Percentiles rank a stretch among this genome's conserved stretches.
Conservation (phyloP, 2,888 invertebrate genomes). For the Euzetes globulus region DNA sequence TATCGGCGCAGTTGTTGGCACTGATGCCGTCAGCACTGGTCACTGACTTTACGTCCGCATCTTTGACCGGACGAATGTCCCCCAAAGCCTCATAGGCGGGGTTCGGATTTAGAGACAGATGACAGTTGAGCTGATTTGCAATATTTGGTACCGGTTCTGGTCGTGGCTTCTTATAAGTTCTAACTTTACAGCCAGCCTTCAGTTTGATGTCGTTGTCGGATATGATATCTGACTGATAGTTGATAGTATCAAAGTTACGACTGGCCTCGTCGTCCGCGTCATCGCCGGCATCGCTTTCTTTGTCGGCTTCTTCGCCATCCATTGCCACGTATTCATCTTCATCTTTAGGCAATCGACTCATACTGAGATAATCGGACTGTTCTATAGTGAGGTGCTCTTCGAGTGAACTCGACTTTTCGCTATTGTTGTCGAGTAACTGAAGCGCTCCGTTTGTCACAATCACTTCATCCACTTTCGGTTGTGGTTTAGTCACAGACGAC, state of each 20-base stretch:
- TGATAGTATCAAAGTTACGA: conserved; percentile 59
- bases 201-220: conserved; percentile 30
- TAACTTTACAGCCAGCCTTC: conserved; percentile 31
- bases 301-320: conserved; percentile 29
- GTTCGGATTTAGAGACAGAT: conserved; percentile 16
- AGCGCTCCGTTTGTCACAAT: conserved; percentile 32
- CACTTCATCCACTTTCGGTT: conserved; percentile 25
- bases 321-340: conserved; percentile 40
- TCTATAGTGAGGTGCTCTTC: neutral
- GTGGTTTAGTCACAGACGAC: neutral
- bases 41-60: neutral
- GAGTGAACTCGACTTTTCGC: neutral
- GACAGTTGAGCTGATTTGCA: neutral
- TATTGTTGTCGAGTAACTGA: conserved; percentile 14
- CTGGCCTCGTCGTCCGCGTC: conserved; percentile 68
- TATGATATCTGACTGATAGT: conserved; percentile 26
- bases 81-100: conserved; percentile 29
- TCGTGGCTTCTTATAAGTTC: conserved; percentile 34
- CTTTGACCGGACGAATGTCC: neutral
- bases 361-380: conserved; percentile 38
- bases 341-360: conserved; percentile 30
- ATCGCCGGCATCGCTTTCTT: conserved; percentile 29
- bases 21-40: neutral
- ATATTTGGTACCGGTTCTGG: conserved; percentile 5
- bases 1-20: neutral